A percentile compares a stretch with the other conserved stretches of the same genome.
Conservation (phyloP, 2,888 invertebrate genomes). For the Drosophila percnosoma region DNA sequence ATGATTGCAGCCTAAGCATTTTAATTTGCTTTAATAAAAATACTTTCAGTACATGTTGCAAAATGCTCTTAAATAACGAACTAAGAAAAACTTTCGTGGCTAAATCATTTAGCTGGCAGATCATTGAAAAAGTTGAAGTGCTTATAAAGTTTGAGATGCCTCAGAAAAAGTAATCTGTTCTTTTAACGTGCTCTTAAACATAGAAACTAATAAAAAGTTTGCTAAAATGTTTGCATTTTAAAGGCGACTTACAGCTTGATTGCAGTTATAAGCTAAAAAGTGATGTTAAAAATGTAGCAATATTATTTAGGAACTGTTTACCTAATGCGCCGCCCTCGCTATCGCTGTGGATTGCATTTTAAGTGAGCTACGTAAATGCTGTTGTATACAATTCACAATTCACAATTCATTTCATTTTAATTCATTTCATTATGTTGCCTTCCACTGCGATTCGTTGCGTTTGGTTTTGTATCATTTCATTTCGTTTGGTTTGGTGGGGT, state of each 20-base stretch:
- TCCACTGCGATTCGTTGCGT: constrained; percentile 18
- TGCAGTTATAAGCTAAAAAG: background rate
- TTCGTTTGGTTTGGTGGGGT: constrained; percentile 3
- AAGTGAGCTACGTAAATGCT: constrained; percentile 42
- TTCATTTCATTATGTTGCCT: constrained; percentile 24
- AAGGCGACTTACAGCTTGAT: background rate
- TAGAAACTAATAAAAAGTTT: background rate
- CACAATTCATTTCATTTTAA: constrained; percentile 40
- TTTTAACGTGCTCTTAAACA: background rate
- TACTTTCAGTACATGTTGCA: background rate
- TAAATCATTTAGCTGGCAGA: background rate
- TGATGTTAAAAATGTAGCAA: background rate
- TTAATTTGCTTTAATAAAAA: background rate
- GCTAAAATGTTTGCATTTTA: background rate
- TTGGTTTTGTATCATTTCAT: constrained; percentile 32
- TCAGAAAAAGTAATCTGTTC: background rate
- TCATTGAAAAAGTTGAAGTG: background rate
- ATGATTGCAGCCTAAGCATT: background rate
- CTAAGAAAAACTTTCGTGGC: background rate
- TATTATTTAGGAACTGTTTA: background rate
- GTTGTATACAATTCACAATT: constrained; percentile 50
- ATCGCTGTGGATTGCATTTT: constrained; percentile 20
- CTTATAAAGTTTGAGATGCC: background rate
- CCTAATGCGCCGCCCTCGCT: constrained; percentile 3
- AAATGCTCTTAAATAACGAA: background rate